Base-by-base conservation (phyloP, 2,888 invertebrate species). In the Aleiodes testaceus region DNA sequence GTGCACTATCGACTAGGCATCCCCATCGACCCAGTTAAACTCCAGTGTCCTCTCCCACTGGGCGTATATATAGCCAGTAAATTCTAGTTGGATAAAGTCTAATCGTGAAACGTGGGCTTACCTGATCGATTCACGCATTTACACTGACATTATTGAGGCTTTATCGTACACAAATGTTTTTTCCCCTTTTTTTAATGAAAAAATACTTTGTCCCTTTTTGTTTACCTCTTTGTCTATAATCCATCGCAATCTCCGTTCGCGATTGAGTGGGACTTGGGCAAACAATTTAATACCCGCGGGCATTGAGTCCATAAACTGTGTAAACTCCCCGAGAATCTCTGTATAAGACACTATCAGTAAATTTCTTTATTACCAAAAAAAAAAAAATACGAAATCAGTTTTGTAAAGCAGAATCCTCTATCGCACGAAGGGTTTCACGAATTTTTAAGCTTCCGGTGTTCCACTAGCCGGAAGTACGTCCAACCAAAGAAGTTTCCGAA, bases 21-120 rank as follows among this genome's bases (percentile, higher is more conserved):
- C 18, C 66, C 70, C 66, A 70, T 70, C 63, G 67, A 71, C 63
- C 67, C 63, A 53, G 63, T 71, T 67, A 71, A 66, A 55, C 42
- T 70, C 14, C 11, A 36, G 49, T 42, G 26, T 64, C 45, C 44
- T 44, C 55, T 26, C 26, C 53, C 26, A 5, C 26, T 26, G 22
- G 11, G 20, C 26, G 20, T 66, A 52, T 50, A 47, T 67, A 47
- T 52, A 52, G n/a, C 50, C 16, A 67, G 67, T 71, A 67, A 71
- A 71, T 71, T 67, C 30, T 67, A 61, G 20, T 44, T 63, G 63
- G 63, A 71, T 67, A 71, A 71, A 71, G 44, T 71, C 63, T 67
- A 67, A 71, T 67, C 52, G 67, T 52, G 63, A 47, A 22, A 45
- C 20, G 45, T 14, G 16, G 45, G 67, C 53, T 52, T 45, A 63